These are phyloP conservation scores for Sebastes flavidus DNA, from an alignment of 2,797 vertebrate genomes.

Conservation along the genomic window DNA sequence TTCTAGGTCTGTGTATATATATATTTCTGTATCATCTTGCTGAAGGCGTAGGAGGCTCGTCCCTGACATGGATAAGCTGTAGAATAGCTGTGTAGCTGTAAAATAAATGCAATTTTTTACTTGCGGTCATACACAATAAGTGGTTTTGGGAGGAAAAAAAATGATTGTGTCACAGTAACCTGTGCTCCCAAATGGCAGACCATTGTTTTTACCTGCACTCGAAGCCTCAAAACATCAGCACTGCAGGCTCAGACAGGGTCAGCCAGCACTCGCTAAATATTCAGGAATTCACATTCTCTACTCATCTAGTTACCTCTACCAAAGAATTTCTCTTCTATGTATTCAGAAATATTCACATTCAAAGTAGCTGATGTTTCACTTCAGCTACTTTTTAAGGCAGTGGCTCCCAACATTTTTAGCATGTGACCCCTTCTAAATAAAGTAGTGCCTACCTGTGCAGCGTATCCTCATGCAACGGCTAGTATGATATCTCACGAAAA, in stretches of 20 bases:
- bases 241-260: slow-evolving; percentile 3
- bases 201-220: slow-evolving; percentile 1
- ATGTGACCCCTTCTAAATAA: neutral
- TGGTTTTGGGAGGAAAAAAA: neutral
- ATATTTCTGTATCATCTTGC: neutral
- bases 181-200: neutral
- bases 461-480: too few relatives aligned
- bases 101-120: neutral
- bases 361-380: neutral
- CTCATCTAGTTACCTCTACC: neutral
- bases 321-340: neutral
- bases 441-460: neutral
- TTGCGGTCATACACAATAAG: neutral
- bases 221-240: neutral
- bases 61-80: neutral
- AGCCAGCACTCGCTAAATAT: neutral
- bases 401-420: neutral
- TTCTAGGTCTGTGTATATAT: neutral
- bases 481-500: too few relatives aligned
- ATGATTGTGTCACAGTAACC: neutral
- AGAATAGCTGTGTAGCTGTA: neutral
- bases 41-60: neutral
- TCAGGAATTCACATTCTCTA: neutral
- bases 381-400: neutral
- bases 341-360: neutral